phyloP scores from a whole-genome alignment of 2,888 invertebrate genomes.

The Isoperla grammatica region DNA sequence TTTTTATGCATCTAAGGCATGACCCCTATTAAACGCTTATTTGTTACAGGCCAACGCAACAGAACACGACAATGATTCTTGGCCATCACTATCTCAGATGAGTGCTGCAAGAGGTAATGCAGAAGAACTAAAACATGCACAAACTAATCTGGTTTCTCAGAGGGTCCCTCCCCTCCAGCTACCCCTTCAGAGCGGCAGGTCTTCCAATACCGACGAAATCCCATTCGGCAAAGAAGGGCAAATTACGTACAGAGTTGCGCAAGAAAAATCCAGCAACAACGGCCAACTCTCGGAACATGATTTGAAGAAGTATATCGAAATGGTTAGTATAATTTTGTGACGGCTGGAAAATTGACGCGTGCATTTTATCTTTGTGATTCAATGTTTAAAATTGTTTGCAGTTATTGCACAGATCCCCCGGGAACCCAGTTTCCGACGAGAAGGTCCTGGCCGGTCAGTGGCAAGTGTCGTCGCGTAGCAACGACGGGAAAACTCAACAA shows the following conservation, averaged over 20 bases:
- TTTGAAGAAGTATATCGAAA: slow-evolving; percentile 47
- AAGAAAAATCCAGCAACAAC: slow-evolving; percentile 10
- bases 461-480: background rate
- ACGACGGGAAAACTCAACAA: background rate
- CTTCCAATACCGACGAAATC: slow-evolving; percentile 31
- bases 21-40: too few species aligned
- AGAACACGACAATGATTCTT: background rate
- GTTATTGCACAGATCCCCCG: slow-evolving; percentile 38
- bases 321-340: slow-evolving; percentile 40
- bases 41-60: background rate
- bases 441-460: background rate
- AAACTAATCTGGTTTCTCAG: too few species aligned
- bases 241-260: slow-evolving; percentile 25
- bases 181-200: slow-evolving; percentile 21
- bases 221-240: slow-evolving; percentile 30
- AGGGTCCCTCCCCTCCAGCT: background rate
- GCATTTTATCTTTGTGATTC: slow-evolving; percentile 23
- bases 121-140: too few species aligned
- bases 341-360: slow-evolving; percentile 3
- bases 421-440: slow-evolving; percentile 33
- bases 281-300: slow-evolving; percentile 42
- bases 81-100: too few species aligned
- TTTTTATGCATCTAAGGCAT: too few species aligned
- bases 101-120: too few species aligned
- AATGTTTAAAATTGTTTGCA: slow-evolving; percentile 27